Evolutionary conservation across 2,888 invertebrate genomes (phyloP).

Genomic region (Cheilosia grossa): DNA sequence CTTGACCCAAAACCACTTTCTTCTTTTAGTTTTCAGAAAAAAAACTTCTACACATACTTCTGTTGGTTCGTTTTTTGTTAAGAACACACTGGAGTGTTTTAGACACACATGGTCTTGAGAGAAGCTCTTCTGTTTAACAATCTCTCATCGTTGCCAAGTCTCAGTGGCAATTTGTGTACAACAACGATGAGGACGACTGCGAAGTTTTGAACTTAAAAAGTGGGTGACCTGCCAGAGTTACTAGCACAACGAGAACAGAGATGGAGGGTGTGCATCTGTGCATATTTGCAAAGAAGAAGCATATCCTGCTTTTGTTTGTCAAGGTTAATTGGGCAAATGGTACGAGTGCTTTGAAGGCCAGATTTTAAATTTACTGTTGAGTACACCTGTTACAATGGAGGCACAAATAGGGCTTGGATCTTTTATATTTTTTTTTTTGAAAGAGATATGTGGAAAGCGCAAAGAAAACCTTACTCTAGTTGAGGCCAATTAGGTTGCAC

Average conservation of each 20-base stretch:
- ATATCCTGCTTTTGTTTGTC: slow-evolving; percentile 51
- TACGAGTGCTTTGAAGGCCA: slow-evolving; percentile 9
- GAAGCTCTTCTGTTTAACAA: slow-evolving; percentile 51
- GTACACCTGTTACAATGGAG: slow-evolving; percentile 11
- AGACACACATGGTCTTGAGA: slow-evolving; percentile 26
- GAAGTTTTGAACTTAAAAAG: slow-evolving; percentile 51
- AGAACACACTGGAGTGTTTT: slow-evolving; percentile 18
- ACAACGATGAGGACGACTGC: slow-evolving; percentile 17
- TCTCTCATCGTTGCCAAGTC: slow-evolving; percentile 44
- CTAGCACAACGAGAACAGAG: not conserved
- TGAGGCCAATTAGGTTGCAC: slow-evolving; percentile 32
- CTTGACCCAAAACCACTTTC: slow-evolving; percentile 61
- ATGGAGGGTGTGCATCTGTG: not conserved
- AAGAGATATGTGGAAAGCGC: not conserved
- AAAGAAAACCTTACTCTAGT: not conserved
- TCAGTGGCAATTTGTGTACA: slow-evolving; percentile 36
- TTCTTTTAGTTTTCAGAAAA: too few relatives aligned
- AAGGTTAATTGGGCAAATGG: slow-evolving; percentile 71
- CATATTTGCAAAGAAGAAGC: slow-evolving; percentile 17
- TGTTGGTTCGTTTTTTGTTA: not conserved
- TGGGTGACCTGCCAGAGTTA: slow-evolving; percentile 51
- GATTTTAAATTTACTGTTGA: slow-evolving; percentile 10
- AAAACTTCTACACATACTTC: slow-evolving; percentile 1
- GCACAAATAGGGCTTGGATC: slow-evolving; percentile 8
- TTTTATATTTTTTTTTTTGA: not conserved